Conservation (phyloP, 2,797 vertebrate genomes). For the Parotocinclus haroldoi region DNA sequence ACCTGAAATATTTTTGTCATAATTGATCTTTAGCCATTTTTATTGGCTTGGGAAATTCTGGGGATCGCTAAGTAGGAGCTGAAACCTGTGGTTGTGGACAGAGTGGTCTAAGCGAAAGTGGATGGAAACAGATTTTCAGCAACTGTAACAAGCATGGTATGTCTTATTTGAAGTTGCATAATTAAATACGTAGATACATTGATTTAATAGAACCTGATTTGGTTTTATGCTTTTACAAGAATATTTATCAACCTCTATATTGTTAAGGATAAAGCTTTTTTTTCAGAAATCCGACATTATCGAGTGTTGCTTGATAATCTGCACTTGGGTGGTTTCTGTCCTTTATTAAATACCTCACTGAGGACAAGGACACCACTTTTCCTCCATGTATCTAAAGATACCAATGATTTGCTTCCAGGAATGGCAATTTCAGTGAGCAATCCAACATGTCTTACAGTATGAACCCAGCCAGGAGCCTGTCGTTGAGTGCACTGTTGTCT, state of each 20-base stretch:
- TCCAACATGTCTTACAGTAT: conserved; percentile 7
- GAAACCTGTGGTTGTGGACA: too few species aligned
- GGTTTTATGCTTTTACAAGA: too few species aligned
- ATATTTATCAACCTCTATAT: neutral
- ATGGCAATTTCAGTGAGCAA: neutral
- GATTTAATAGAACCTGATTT: too few species aligned
- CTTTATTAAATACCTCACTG: conserved; percentile 3
- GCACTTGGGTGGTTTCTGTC: conserved; percentile 11
- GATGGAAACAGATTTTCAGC: too few species aligned
- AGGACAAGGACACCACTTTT: neutral
- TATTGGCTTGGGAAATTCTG: too few species aligned
- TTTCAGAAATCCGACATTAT: conserved; percentile 4
- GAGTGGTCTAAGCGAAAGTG: too few species aligned
- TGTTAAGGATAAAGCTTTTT: neutral
- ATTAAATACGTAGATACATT: too few species aligned
- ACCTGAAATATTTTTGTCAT: too few species aligned
- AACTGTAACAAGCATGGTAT: too few species aligned
- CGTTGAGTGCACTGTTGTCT: conserved; percentile 21
- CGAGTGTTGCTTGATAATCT: neutral
- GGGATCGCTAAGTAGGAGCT: too few species aligned
- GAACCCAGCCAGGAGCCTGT: conserved; percentile 14
- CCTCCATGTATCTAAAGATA: neutral
- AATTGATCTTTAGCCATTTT: too few species aligned
- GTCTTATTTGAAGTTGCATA: too few species aligned
- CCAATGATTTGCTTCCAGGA: neutral